Base-by-base conservation (phyloP, 1,140 invertebrate species). In the Tigriopus japonicus region DNA sequence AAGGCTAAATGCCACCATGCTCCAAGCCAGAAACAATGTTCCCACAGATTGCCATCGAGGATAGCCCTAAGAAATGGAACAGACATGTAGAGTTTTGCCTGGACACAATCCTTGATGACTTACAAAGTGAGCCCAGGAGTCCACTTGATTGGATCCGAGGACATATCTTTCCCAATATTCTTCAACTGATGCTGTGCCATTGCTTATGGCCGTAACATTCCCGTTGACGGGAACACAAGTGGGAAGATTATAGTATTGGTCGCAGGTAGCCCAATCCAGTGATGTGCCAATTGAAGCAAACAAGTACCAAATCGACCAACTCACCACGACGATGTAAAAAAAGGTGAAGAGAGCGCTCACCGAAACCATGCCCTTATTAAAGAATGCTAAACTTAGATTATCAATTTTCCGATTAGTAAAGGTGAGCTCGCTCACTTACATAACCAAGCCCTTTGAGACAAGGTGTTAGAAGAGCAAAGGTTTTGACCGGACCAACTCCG, bases 11-110 rank as follows among this genome's bases (percentile, higher is more conserved):
- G 84, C 88, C 24, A 88, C 80, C 5, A 81, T 69, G 12, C 84
- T 60, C 87, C 87, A 93, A 1, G 85, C 80, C 3, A 77, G 73
- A 2, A 86, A 69, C 2, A 93, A 74, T 56, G 84, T 85, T 0
- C 89, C 23, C 40, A 63, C n/a, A 15, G 15, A 15, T 28, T 53
- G 42, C 17, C 52, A 15, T 42, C 59, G 17, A 21, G 49, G 59
- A 14, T 24, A 15, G n/a, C 42, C 59, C 17, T 60, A 51, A 24
- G 42, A 10, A n/a, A n/a, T n/a, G n/a, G n/a, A n/a, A n/a, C n/a
- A n/a, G n/a, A n/a, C 21, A n/a, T n/a, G n/a, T n/a, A n/a, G n/a
- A n/a, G n/a, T n/a, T n/a, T n/a, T n/a, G n/a, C n/a, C n/a, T n/a
- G 28, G 28, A 3, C 28, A 35, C 28, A 35, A 5, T 9, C 9